phyloP scores from a whole-genome alignment of 1,140 invertebrate species.

The Hylyphantes graminicola region DNA sequence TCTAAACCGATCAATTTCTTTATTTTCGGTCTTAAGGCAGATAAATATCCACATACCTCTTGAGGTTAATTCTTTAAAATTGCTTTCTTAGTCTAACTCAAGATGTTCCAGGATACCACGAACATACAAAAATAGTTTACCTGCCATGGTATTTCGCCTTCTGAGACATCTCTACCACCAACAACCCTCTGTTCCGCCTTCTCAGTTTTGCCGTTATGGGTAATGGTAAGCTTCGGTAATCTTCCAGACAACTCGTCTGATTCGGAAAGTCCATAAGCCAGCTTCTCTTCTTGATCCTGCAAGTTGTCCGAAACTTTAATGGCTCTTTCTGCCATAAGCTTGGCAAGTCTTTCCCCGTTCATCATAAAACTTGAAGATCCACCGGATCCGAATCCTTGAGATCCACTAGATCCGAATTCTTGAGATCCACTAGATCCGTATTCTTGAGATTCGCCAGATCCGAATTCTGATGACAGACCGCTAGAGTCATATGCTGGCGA shows the following conservation, averaged over 20 bases:
- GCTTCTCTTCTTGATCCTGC: neutral
- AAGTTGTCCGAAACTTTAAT: neutral
- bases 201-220: neutral
- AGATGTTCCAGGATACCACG: neutral
- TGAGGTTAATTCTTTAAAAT: too few species aligned
- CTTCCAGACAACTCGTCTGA: neutral
- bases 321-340: neutral
- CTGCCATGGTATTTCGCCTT: constrained; percentile 57
- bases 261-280: neutral
- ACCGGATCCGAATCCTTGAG: neutral
- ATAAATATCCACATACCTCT: too few species aligned
- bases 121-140: constrained; percentile 3
- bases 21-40: too few species aligned
- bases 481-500: neutral
- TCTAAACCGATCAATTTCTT: too few species aligned
- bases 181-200: constrained; percentile 61
- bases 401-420: too few species aligned
- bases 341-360: neutral
- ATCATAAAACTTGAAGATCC: constrained; percentile 4
- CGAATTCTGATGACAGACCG: neutral
- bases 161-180: constrained; percentile 50
- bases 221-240: too few species aligned
- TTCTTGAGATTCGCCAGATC: neutral
- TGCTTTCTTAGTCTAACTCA: too few species aligned
- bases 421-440: neutral